Conservation (phyloP, 2,888 invertebrate genomes). For the Epistrophella euchroma region DNA sequence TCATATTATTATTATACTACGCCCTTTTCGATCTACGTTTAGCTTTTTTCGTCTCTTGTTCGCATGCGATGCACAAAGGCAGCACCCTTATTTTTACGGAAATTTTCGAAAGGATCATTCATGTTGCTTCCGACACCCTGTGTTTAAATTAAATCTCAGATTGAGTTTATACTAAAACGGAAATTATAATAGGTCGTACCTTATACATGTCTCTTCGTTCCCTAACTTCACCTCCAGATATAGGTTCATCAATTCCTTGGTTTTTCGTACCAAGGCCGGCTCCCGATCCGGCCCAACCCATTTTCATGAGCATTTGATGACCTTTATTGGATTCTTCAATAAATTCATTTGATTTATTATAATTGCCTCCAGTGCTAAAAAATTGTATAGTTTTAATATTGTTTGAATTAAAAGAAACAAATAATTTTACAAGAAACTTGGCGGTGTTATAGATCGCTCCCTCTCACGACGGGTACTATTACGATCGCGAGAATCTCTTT, state of each 20-base stretch:
- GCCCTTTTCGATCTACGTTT: conserved; percentile 38
- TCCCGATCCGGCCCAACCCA: conserved; percentile 97
- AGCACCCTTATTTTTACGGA: conserved; percentile 97
- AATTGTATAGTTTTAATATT: conserved; percentile 53
- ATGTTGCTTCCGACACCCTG: conserved; percentile 95
- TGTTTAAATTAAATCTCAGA: neutral
- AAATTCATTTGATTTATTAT: conserved; percentile 85
- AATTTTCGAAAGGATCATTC: conserved; percentile 98
- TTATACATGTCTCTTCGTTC: conserved; percentile 96
- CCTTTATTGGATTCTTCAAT: conserved; percentile 97
- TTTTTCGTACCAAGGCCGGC: conserved; percentile 96
- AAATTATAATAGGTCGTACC: conserved; percentile 80
- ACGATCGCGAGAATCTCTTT: conserved; percentile 78
- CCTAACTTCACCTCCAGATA: conserved; percentile 94
- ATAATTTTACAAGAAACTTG: conserved; percentile 89
- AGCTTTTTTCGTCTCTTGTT: conserved; percentile 90
- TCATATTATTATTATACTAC: neutral
- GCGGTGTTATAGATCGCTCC: conserved; percentile 86
- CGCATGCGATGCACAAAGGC: conserved; percentile 98
- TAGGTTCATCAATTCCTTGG: conserved; percentile 97
- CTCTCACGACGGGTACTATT: conserved; percentile 84
- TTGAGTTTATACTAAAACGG: neutral
- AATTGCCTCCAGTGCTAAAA: conserved; percentile 80
- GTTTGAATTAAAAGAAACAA: neutral
- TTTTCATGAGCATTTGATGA: conserved; percentile 97